Base-by-base conservation (phyloP, 2,888 invertebrate species). In the Biston betularia region DNA sequence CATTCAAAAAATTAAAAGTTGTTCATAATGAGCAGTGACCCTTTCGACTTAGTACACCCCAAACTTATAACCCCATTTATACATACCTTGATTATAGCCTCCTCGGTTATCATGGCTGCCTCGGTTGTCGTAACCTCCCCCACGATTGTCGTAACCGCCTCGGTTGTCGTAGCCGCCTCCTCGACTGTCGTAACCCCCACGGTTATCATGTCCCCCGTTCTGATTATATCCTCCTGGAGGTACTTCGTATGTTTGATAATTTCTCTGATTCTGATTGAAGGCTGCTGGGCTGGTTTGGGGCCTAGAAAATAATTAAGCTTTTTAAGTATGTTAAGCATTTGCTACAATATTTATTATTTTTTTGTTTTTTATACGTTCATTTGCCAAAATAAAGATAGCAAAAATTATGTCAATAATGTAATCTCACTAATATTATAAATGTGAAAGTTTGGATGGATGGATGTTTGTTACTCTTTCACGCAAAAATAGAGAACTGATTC, bases 181-280 rank as follows among this genome's bases (percentile, higher is more conserved):
- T 72, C 73, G 73, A 24, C 73, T 78, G 49, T 82, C 78, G 12
- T 81, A 60, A 77, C 14, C 71, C 61, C 6, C 44, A 6, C 67
- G 69, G 40, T 65, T 68, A 38, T 77, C 75, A 54, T 73, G 73
- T 58, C 73, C 77, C 12, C 74, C 73, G 0, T 74, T 72, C 0
- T 68, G 69, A 1, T 65, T 72, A 33, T 71, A 66, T n/a, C 90
- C 89, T 0, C 92, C 91, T 0, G 87, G 86, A 0, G 89, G 89
- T 0, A 90, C 89, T 50, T 90, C 89, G 69, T 83, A 89, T 0
- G 89, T 89, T 79, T 90, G 89, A 71, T 88, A 90, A 73, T 84
- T 86, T 0, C 86, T 80, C 12, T 75, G 74, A 50, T 63, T 73
- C 7, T 83, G 85, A 49, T 69, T 62, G 42, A 62, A 77, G 1